phyloP scores from a whole-genome alignment of 2,797 vertebrate genomes.

The Aplochiton taeniatus region DNA sequence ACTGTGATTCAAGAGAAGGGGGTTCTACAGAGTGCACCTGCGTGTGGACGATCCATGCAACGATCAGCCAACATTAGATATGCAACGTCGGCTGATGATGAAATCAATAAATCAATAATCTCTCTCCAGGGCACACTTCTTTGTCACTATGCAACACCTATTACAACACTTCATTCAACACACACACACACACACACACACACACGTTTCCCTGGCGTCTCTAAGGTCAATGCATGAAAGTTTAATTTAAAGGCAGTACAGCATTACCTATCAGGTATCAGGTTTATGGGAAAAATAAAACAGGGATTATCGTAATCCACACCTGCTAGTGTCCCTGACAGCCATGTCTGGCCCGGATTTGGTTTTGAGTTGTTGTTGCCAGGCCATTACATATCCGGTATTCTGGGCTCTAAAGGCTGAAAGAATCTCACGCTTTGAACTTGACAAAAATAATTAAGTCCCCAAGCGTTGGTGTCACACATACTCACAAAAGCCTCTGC shows the following conservation, averaged over 20 bases:
- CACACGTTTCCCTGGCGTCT: background rate
- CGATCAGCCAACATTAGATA: background rate
- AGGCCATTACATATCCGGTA: background rate
- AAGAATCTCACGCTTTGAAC: slow-evolving; percentile 29
- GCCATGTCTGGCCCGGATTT: background rate
- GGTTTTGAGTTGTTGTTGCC: background rate
- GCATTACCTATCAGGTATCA: background rate
- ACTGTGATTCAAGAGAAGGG: too few relatives aligned
- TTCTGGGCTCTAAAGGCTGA: background rate
- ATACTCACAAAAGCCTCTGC: background rate
- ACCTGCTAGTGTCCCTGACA: too few relatives aligned
- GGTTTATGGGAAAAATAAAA: background rate
- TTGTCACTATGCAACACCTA: background rate
- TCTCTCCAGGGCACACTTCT: background rate
- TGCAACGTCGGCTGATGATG: background rate
- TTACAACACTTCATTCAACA: background rate
- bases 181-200: background rate
- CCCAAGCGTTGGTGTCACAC: slow-evolving; percentile 16
- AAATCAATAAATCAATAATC: background rate
- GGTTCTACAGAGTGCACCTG: too few relatives aligned
- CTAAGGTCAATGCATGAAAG: background rate
- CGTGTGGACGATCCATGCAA: too few relatives aligned
- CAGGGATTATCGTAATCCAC: too few relatives aligned
- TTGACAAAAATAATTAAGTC: slow-evolving; percentile 38
- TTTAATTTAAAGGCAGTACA: background rate